Conservation (phyloP, 2,888 invertebrate species). For the Lepidonotus clava region DNA sequence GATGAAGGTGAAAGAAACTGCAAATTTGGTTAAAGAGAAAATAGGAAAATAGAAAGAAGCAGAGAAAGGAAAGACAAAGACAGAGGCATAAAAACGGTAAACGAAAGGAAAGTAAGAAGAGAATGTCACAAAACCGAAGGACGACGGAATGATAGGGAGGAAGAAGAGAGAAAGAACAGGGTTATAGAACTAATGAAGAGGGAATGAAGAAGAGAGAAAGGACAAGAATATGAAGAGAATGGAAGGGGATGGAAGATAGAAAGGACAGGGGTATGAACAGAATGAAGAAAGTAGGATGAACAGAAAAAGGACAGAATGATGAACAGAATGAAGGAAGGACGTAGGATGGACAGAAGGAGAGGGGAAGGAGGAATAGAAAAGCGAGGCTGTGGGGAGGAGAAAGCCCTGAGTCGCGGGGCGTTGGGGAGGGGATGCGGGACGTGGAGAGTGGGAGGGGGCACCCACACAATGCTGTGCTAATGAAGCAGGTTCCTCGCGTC, state of each 20-base stretch:
- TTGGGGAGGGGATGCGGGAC: background rate
- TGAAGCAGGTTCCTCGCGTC: background rate
- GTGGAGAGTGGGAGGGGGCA: background rate
- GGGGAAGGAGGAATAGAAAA: background rate
- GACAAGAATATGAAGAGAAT: background rate
- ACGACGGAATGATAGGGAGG: slow-evolving; percentile 1
- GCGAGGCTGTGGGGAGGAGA: background rate
- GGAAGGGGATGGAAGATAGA: background rate
- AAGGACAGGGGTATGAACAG: background rate
- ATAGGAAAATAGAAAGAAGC: too few species aligned
- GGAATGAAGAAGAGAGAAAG: background rate
- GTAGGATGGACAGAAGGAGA: background rate
- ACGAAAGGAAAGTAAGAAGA: too few species aligned
- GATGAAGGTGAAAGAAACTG: too few species aligned
- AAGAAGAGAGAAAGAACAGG: background rate
- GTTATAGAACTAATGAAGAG: background rate
- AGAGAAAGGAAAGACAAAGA: too few species aligned
- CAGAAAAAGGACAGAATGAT: background rate
- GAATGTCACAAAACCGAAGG: too few species aligned
- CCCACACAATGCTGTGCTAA: slow-evolving; percentile 27
- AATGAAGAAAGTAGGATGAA: background rate
- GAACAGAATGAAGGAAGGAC: background rate
- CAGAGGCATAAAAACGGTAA: too few species aligned
- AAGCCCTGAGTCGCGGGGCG: background rate
- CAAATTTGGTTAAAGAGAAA: too few species aligned